phyloP scores from a whole-genome alignment of 2,888 invertebrate species.

The Drosophila niveifrons region DNA sequence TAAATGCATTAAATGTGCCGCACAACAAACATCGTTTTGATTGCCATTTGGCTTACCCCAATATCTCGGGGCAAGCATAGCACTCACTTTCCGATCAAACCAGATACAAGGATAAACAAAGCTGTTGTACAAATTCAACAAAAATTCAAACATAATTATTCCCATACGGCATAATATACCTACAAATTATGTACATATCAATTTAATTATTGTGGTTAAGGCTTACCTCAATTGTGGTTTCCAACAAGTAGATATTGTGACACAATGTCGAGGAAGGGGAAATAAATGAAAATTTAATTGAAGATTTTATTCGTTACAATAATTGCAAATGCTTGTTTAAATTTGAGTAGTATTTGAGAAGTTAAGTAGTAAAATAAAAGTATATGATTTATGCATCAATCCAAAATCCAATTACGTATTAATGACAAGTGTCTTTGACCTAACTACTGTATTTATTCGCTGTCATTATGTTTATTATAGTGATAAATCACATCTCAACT shows the following conservation, averaged over 20 bases:
- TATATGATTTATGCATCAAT: too few relatives aligned
- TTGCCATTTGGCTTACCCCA: conserved; percentile 30
- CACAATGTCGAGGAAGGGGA: background rate
- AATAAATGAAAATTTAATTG: background rate
- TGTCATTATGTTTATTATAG: background rate
- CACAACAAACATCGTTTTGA: conserved; percentile 40
- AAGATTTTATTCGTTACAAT: too few relatives aligned
- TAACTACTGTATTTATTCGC: too few relatives aligned
- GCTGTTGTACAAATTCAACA: background rate
- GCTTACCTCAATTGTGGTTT: conserved; percentile 21
- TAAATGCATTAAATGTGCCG: conserved; percentile 73
- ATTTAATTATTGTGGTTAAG: conserved; percentile 29
- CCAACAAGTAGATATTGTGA: background rate
- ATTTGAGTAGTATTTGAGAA: too few relatives aligned
- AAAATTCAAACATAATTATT: background rate
- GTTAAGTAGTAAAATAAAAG: too few relatives aligned
- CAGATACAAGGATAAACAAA: conserved; percentile 6
- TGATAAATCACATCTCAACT: background rate
- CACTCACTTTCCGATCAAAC: conserved; percentile 9
- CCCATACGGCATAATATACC: background rate
- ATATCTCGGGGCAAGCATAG: conserved; percentile 1
- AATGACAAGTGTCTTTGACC: background rate
- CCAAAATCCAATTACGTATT: too few relatives aligned
- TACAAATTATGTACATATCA: conserved; percentile 1
- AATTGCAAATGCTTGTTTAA: too few relatives aligned